Evolutionary conservation across 2,113 vertebrate species (phyloP).

Genomic region (Prochilodus magdalenae): DNA sequence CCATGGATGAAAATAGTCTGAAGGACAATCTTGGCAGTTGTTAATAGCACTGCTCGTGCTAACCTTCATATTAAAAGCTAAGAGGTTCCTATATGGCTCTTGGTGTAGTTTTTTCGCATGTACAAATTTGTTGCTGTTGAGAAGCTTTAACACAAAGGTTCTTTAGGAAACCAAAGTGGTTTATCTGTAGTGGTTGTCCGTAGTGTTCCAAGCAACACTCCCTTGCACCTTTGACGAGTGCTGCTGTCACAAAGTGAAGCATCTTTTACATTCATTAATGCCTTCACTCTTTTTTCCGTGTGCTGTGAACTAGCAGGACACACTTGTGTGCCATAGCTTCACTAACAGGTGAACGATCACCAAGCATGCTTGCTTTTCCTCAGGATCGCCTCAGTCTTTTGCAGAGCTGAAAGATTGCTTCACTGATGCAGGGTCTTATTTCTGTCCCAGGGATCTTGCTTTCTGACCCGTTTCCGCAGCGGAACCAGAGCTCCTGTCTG

Average conservation of each 20-base stretch:
- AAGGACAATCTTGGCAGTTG: not conserved
- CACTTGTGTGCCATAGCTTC: conserved; percentile 1
- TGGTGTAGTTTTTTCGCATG: too few species aligned
- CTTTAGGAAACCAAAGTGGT: not conserved
- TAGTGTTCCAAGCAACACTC: not conserved
- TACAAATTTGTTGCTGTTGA: too few species aligned
- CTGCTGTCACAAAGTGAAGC: conserved; percentile 29
- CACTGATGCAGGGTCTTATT: conserved; percentile 14
- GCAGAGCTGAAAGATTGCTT: not conserved
- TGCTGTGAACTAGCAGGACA: conserved; percentile 6
- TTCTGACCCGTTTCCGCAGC: conserved; percentile 62
- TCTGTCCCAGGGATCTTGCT: conserved; percentile 66
- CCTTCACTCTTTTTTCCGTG: not conserved
- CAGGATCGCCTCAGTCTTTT: conserved; percentile 5
- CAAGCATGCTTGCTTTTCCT: not conserved
- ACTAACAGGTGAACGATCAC: not conserved
- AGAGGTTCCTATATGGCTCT: too few species aligned
- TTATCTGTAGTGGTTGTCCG: not conserved
- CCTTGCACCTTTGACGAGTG: not conserved
- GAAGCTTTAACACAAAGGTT: too few species aligned
- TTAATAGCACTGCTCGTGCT: too few species aligned
- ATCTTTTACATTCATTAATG: not conserved
- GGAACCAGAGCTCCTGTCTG: conserved; percentile 49
- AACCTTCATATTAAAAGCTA: too few species aligned
- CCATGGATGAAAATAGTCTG: not conserved